phyloP scores from a whole-genome alignment of 2,888 invertebrate genomes.

The Willowsia nigromaculata region DNA sequence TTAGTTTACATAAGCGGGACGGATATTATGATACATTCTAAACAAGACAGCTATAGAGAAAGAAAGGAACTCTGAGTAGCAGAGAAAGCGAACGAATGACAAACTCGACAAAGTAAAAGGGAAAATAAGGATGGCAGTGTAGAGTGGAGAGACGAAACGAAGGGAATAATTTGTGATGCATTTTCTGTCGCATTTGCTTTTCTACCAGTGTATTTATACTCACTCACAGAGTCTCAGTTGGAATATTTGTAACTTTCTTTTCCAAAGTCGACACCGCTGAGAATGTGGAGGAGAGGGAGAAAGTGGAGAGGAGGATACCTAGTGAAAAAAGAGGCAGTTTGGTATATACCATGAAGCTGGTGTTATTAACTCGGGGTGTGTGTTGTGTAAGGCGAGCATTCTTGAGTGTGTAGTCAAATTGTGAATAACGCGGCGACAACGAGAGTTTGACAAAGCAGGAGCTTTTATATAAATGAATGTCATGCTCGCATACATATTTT shows the following conservation, averaged over 20 bases:
- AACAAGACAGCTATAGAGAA: neutral
- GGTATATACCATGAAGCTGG: neutral
- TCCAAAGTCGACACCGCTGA: conserved; percentile 9
- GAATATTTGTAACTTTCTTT: conserved; percentile 34
- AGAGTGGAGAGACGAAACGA: conserved; percentile 32
- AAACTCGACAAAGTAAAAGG: neutral
- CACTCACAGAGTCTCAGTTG: neutral
- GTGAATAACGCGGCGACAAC: neutral
- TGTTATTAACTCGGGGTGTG: too few relatives aligned
- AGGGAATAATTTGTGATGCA: conserved; percentile 63
- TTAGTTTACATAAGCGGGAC: conserved; percentile 43
- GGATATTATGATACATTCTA: conserved; percentile 23
- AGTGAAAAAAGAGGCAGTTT: neutral
- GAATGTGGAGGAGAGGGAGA: neutral
- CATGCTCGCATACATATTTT: conserved; percentile 2
- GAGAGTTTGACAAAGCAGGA: conserved; percentile 12
- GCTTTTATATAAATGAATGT: conserved; percentile 53
- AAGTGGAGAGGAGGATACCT: neutral
- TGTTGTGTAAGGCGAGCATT: too few relatives aligned
- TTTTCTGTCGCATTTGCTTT: conserved; percentile 51
- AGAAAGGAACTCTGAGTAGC: neutral
- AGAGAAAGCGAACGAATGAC: neutral
- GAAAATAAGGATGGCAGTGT: neutral
- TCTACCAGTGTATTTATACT: conserved; percentile 27
- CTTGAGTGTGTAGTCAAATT: too few relatives aligned